These are phyloP conservation scores for Bergia puertoricense DNA, from an alignment of 92 coral and sea anemone species.

Conservation along the genomic window DNA sequence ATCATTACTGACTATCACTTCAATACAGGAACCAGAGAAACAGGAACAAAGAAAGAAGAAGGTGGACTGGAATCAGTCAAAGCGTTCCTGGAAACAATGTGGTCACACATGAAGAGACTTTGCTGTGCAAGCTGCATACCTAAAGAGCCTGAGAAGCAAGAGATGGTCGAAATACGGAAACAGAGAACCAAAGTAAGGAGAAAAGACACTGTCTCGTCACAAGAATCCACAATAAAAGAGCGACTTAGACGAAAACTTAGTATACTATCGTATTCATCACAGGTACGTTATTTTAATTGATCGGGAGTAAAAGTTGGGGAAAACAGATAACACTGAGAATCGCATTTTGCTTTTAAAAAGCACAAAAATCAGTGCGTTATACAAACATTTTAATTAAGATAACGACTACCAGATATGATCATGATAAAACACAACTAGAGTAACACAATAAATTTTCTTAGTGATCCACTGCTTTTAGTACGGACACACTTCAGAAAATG, in stretches of 20 bases:
- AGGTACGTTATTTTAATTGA: background rate
- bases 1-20: background rate
- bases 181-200: background rate
- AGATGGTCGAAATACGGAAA: background rate
- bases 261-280: constrained; percentile 23
- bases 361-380: too few relatives aligned
- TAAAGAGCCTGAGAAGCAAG: background rate
- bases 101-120: background rate
- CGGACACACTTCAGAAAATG: too few relatives aligned
- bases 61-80: constrained; percentile 28
- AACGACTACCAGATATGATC: too few relatives aligned
- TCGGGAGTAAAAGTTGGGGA: background rate
- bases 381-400: too few relatives aligned
- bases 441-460: too few relatives aligned
- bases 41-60: constrained; percentile 15
- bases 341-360: too few relatives aligned
- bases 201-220: constrained; percentile 21
- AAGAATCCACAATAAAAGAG: constrained; percentile 36
- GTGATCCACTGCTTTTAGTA: too few relatives aligned
- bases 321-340: too few relatives aligned
- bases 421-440: too few relatives aligned
- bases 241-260: constrained; percentile 34
- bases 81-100: background rate
- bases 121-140: background rate
- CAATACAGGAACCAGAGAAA: constrained; percentile 27